A percentile compares a stretch with the other conserved stretches of the same genome.
Evolutionary conservation across 2,113 vertebrate genomes (phyloP).

Genomic region (Indicator maculatus): DNA sequence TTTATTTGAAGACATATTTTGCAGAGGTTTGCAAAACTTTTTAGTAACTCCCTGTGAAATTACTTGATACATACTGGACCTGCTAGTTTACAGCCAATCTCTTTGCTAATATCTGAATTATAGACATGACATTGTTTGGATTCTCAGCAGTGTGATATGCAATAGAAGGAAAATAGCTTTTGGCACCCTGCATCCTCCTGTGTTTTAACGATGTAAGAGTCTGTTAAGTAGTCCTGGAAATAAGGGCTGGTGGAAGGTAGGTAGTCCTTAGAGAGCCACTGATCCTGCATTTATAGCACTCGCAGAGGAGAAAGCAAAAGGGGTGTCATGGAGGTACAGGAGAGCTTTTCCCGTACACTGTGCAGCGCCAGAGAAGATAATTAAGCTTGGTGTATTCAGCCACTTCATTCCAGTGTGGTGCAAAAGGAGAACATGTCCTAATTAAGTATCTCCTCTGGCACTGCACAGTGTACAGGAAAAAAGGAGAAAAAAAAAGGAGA

Average conservation of each 20-base stretch:
- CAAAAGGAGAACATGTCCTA: neutral
- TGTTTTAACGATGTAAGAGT: neutral
- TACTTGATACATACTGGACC: neutral
- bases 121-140: neutral
- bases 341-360: neutral
- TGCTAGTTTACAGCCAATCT: neutral
- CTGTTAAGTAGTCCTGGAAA: neutral
- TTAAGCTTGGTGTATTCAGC: neutral
- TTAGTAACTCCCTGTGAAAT: neutral
- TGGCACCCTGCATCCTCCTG: neutral
- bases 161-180: neutral
- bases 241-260: neutral
- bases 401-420: accelerated
- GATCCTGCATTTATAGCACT: neutral
- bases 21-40: neutral
- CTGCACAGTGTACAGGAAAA: no score
- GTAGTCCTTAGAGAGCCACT: neutral
- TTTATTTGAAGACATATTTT: neutral
- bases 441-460: no score
- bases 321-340: neutral
- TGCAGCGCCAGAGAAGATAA: neutral
- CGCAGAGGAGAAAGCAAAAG: neutral
- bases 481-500: no score
- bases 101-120: neutral
- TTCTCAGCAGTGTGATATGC: neutral